phyloP scores from a whole-genome alignment of 2,888 invertebrate species.

The Heliothis peltigera region DNA sequence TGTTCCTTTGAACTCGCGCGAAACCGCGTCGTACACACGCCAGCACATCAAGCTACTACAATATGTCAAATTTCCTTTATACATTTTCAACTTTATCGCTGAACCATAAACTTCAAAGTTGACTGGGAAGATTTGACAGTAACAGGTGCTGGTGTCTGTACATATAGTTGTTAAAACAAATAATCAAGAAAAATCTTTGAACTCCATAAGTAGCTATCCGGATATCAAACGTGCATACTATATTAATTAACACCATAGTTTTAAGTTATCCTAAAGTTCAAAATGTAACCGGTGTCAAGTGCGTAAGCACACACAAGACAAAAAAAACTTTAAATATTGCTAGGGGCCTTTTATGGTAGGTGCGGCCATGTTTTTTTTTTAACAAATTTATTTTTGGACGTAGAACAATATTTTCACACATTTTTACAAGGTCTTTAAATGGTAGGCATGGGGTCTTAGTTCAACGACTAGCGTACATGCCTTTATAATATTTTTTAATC shows the following conservation, averaged over 20 bases:
- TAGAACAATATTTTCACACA: constrained; percentile 21
- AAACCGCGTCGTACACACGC: no score
- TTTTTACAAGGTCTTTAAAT: constrained; percentile 1
- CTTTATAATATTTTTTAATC: no score
- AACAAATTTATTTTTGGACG: not conserved
- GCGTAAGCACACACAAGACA: not conserved
- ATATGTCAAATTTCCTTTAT: no score
- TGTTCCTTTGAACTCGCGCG: no score
- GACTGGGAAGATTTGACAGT: no score
- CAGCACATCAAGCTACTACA: no score
- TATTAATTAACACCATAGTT: constrained; percentile 24
- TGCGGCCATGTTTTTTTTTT: not conserved
- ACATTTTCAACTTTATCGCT: no score
- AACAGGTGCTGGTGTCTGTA: no score
- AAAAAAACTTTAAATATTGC: not conserved
- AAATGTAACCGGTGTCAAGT: constrained; percentile 7
- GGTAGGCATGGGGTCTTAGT: constrained; percentile 1
- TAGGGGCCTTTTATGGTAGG: constrained; percentile 10
- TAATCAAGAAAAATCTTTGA: not conserved
- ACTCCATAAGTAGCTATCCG: not conserved
- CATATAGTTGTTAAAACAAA: no score
- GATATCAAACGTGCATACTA: constrained; percentile 9
- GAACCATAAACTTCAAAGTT: no score
- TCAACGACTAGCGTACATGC: no score
- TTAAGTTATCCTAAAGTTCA: constrained; percentile 4